A percentile compares a stretch with the other conserved stretches of the same genome.
These are phyloP conservation scores for Ostrea denselamellosa DNA, from an alignment of 1,140 invertebrate genomes.

Conservation along the genomic window DNA sequence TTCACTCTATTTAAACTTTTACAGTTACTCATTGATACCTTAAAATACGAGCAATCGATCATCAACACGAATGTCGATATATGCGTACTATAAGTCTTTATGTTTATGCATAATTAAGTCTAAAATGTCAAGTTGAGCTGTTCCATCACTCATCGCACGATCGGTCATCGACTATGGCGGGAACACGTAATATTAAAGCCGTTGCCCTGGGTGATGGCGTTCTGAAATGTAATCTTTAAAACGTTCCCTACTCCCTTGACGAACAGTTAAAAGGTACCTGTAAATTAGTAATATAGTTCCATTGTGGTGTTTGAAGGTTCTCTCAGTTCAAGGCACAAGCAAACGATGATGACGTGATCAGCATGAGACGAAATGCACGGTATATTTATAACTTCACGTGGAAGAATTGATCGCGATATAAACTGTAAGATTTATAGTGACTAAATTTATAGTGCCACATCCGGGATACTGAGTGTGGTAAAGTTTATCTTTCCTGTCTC, in stretches of 20 bases:
- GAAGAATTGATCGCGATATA: not conserved
- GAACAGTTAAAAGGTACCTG: not conserved
- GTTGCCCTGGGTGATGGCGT: not conserved
- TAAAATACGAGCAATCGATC: not conserved
- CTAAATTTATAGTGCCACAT: not conserved
- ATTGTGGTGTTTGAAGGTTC: not conserved
- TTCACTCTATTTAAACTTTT: constrained; percentile 12
- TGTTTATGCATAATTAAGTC: constrained; percentile 38
- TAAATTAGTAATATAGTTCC: not conserved
- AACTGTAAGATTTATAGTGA: not conserved
- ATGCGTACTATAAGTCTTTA: not conserved
- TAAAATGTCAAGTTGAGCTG: not conserved
- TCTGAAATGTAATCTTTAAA: not conserved
- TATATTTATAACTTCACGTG: not conserved
- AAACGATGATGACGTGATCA: not conserved
- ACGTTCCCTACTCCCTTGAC: not conserved
- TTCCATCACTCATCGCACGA: not conserved
- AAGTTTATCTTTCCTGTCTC: constrained; percentile 8
- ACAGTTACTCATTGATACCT: not conserved
- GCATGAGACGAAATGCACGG: not conserved
- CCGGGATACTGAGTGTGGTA: not conserved
- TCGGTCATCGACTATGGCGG: not conserved
- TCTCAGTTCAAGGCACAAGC: not conserved
- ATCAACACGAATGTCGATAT: not conserved
- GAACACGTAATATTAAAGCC: not conserved